Conservation (phyloP, 2,113 vertebrate species). For the Callocephalon fimbriatum region DNA sequence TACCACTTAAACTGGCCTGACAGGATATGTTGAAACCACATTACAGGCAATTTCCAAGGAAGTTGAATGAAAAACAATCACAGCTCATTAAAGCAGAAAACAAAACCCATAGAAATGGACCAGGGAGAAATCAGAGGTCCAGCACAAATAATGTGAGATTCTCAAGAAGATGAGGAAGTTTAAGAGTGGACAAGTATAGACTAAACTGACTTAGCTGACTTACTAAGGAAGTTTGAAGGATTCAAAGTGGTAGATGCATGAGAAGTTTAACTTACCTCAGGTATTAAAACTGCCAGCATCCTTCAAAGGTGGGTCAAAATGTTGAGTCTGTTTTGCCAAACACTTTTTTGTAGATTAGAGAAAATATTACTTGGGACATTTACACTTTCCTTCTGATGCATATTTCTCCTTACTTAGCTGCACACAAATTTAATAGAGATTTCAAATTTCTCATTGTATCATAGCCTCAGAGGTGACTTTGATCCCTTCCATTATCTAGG, state of each 20-base stretch:
- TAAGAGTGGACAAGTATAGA: background rate
- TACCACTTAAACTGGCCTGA: background rate
- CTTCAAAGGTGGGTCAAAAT: background rate
- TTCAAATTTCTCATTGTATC: background rate
- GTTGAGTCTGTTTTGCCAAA: background rate
- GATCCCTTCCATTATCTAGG: background rate
- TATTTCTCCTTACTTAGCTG: background rate
- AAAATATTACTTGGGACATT: background rate
- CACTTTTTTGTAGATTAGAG: background rate
- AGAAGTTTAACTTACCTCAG: background rate
- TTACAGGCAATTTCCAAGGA: background rate
- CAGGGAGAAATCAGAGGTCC: background rate
- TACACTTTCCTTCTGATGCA: background rate
- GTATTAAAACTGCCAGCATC: background rate
- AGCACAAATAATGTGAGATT: background rate
- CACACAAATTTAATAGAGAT: background rate
- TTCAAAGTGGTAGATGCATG: background rate
- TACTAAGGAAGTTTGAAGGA: background rate
- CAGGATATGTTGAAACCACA: background rate
- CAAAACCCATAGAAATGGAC: background rate
- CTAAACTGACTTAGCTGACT: background rate
- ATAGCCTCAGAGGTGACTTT: background rate
- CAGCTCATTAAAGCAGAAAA: background rate
- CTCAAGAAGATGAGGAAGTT: background rate
- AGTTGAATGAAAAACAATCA: background rate